Percentiles rank a stretch among this genome's conserved stretches.
These are phyloP conservation scores for Tenrec ecaudatus DNA, from an alignment of 2,113 vertebrate genomes.

Conservation along the genomic window DNA sequence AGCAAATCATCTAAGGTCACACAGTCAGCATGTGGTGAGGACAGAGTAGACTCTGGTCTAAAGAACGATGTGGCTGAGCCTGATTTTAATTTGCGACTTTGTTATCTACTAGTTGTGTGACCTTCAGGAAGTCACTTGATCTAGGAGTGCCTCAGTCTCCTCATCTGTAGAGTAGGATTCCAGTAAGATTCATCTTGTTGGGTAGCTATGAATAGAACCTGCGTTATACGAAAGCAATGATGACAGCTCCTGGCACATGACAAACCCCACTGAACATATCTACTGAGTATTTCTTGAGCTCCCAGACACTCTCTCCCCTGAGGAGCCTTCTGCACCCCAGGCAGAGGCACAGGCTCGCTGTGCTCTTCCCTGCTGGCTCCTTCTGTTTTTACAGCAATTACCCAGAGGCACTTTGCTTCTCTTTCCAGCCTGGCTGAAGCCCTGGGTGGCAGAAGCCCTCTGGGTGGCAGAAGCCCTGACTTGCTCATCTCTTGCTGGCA, in stretches of 20 bases:
- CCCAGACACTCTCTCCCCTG: background rate
- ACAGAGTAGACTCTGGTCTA: background rate
- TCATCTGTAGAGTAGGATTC: background rate
- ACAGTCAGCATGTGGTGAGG: background rate
- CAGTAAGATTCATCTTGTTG: background rate
- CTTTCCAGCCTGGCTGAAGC: background rate
- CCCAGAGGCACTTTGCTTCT: background rate
- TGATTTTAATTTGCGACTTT: background rate
- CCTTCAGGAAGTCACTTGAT: background rate
- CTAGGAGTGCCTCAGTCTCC: background rate
- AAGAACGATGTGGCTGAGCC: background rate
- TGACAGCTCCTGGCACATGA: background rate
- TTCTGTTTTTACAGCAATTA: background rate
- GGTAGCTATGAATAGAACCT: background rate
- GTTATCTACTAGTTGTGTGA: background rate
- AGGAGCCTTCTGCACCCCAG: background rate
- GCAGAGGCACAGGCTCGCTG: background rate
- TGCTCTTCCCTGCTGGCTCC: background rate
- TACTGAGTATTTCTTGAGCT: background rate
- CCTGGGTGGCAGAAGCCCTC: conserved; percentile 30
- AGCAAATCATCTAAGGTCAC: background rate
- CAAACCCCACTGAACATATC: background rate
- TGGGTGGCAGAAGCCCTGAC: conserved; percentile 44
- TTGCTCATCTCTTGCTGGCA: conserved; percentile 18
- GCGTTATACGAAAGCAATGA: background rate